phyloP scores from a whole-genome alignment of 2,797 vertebrate species.

The Ciconia nigra region DNA sequence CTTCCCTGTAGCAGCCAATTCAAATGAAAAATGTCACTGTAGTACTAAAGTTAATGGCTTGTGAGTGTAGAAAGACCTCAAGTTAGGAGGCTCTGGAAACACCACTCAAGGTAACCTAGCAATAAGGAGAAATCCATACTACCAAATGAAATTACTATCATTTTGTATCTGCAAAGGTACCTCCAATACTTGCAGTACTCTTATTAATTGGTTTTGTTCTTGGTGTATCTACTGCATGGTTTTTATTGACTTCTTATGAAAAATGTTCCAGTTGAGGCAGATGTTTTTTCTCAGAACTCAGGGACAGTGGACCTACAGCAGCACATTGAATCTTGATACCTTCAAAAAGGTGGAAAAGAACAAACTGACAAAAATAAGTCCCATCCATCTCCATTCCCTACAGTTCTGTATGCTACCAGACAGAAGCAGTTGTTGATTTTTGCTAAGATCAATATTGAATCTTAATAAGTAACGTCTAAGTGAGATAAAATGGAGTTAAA shows the following conservation, averaged over 20 bases:
- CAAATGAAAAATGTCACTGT: not conserved
- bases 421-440: not conserved
- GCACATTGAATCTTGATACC: not conserved
- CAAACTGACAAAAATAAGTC: not conserved
- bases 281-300: not conserved
- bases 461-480: not conserved
- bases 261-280: not conserved
- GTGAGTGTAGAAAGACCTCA: not conserved
- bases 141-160: not conserved
- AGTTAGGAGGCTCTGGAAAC: not conserved
- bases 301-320: not conserved
- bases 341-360: not conserved
- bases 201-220: not conserved
- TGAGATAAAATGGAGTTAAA: not conserved
- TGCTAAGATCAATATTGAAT: not conserved
- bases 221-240: not conserved
- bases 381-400: not conserved
- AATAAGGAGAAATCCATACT: not conserved
- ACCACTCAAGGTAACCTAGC: not conserved
- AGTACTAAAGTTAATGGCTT: not conserved
- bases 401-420: not conserved
- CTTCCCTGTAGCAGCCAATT: not conserved
- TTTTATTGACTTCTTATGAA: not conserved
- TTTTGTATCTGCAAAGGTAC: not conserved
- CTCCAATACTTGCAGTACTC: not conserved